Percentiles rank a stretch among this genome's conserved stretches.
phyloP scores from a whole-genome alignment of 2,888 invertebrate species.

The Orthosia cruda region DNA sequence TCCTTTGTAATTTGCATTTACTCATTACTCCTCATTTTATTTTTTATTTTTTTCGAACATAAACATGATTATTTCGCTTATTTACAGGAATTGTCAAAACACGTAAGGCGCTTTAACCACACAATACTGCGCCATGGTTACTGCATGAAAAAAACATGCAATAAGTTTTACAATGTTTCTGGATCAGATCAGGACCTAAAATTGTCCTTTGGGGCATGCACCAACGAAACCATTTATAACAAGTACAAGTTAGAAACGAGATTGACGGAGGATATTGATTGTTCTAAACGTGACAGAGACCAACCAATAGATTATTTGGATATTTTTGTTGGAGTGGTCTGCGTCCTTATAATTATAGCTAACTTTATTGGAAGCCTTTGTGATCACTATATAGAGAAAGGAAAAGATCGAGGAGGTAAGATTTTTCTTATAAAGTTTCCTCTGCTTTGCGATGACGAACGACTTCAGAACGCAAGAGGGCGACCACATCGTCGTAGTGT shows the following conservation, averaged over 20 bases:
- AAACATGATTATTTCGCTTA: neutral
- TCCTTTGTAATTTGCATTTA: neutral
- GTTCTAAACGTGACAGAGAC: conserved; percentile 32
- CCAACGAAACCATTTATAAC: conserved; percentile 56
- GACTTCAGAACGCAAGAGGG: no score
- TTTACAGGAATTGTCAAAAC: conserved; percentile 82
- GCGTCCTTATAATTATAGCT: conserved; percentile 28
- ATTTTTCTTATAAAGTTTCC: neutral
- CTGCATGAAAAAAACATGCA: conserved; percentile 82
- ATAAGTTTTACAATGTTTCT: conserved; percentile 64
- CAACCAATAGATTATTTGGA: conserved; percentile 41
- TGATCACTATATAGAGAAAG: conserved; percentile 21
- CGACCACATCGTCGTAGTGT: no score
- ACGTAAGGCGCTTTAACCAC: conserved; percentile 83
- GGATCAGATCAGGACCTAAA: conserved; percentile 48
- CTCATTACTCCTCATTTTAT: neutral
- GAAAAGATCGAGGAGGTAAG: conserved; percentile 17
- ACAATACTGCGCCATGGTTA: conserved; percentile 82
- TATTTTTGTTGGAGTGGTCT: conserved; percentile 31
- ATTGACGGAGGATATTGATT: conserved; percentile 37
- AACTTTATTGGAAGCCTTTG: conserved; percentile 58
- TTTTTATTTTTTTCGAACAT: neutral
- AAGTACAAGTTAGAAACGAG: conserved; percentile 55
- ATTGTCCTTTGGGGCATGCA: conserved; percentile 59
- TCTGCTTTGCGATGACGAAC: no score